Percentiles rank a stretch among this genome's conserved stretches.
Conservation (phyloP, 2,888 invertebrate species). For the Dicroscelio sp. region DNA sequence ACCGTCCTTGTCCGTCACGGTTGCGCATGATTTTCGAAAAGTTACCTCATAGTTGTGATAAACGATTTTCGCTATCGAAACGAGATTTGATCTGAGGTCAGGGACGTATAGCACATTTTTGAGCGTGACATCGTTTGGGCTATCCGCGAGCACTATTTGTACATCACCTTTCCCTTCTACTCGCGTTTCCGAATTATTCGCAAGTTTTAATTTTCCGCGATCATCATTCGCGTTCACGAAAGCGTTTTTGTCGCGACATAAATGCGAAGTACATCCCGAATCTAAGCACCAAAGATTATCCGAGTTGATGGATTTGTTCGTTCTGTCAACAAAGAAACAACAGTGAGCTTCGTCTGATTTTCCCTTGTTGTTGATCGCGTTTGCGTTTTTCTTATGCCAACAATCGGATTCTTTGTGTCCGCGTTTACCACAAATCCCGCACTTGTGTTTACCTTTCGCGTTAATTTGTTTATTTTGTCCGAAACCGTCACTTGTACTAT, state of each 20-base stretch:
- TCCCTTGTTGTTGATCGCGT: neutral
- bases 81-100: constrained; percentile 68
- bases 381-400: neutral
- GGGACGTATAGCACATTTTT: constrained; percentile 67
- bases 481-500: neutral
- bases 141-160: constrained; percentile 1
- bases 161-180: constrained; percentile 33
- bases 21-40: constrained; percentile 46
- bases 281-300: constrained; percentile 37
- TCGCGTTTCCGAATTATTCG: constrained; percentile 24
- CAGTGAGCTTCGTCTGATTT: constrained; percentile 17
- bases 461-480: neutral
- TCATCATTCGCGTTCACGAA: neutral
- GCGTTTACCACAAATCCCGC: constrained; percentile 38
- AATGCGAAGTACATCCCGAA: constrained; percentile 62
- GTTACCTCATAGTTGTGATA: constrained; percentile 53
- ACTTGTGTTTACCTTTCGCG: constrained; percentile 31
- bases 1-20: constrained; percentile 42
- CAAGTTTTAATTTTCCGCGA: constrained; percentile 40
- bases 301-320: neutral
- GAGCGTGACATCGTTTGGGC: constrained; percentile 21
- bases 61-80: constrained; percentile 71
- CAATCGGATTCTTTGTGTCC: constrained; percentile 53
- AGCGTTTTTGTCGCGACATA: constrained; percentile 48
- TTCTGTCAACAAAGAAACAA: neutral